These are phyloP conservation scores for Enoplosus armatus DNA, from an alignment of 2,797 vertebrate genomes.

Conservation along the genomic window DNA sequence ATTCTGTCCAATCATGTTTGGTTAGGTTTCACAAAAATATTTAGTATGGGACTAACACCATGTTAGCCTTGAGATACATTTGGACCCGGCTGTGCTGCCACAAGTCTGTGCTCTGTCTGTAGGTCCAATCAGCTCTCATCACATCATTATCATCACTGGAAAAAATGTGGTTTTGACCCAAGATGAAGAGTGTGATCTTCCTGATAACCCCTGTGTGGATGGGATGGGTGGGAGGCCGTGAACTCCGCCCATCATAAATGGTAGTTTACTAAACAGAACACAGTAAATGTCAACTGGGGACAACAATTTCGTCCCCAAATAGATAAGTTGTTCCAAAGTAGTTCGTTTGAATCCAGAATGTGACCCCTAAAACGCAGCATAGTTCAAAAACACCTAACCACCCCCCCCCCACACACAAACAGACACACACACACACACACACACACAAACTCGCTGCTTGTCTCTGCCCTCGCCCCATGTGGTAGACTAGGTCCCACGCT, in stretches of 20 bases:
- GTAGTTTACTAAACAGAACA: background rate
- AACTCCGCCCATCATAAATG: background rate
- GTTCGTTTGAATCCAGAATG: background rate
- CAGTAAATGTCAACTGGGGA: background rate
- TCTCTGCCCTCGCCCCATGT: conserved; percentile 52
- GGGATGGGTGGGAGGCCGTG: background rate
- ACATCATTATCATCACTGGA: background rate
- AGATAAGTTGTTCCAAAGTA: background rate
- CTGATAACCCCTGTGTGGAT: background rate
- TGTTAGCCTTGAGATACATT: background rate
- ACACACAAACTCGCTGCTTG: background rate
- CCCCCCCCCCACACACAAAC: background rate
- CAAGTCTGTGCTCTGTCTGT: background rate
- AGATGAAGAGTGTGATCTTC: background rate
- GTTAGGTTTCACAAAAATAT: no score
- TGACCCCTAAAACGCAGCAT: background rate
- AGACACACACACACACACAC: background rate
- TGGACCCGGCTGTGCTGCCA: background rate
- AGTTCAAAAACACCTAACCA: background rate
- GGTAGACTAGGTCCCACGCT: conserved; percentile 52
- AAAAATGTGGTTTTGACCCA: background rate
- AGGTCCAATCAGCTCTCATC: background rate
- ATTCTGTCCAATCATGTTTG: background rate
- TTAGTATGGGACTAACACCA: background rate
- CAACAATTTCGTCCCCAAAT: no score